Evolutionary conservation across 53 echinoderm and acorn worm species (phyloP).

Genomic region (Mesocentrotus franciscanus): DNA sequence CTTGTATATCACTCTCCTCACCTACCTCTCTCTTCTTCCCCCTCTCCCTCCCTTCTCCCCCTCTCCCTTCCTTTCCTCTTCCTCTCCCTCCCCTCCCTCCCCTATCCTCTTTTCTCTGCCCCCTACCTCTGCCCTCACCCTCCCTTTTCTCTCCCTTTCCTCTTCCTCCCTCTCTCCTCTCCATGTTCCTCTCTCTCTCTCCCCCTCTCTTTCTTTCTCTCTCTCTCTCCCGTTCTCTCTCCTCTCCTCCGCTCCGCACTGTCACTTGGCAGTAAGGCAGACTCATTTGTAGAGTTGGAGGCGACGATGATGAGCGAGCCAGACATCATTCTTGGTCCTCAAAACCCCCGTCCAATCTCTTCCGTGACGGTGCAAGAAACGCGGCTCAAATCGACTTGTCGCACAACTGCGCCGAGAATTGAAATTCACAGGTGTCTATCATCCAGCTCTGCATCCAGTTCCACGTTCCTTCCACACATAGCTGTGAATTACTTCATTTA

Average conservation of each 20-base stretch:
- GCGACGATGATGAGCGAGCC: neutral
- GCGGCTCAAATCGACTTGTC: conserved; percentile 9
- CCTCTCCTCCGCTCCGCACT: neutral
- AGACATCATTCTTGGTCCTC: neutral
- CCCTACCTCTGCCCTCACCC: neutral
- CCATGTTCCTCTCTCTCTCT: neutral
- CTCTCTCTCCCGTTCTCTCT: neutral
- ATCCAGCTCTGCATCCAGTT: neutral
- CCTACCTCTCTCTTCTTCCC: neutral
- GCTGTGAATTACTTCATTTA: neutral
- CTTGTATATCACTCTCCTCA: neutral
- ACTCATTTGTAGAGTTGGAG: neutral
- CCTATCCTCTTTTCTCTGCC: neutral
- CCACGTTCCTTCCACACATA: too few species aligned
- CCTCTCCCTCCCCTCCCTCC: neutral
- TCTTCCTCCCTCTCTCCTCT: neutral
- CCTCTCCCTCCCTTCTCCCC: neutral
- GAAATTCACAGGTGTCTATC: neutral
- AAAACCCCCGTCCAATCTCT: neutral
- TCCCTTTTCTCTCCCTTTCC: neutral
- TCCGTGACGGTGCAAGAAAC: conserved; percentile 4
- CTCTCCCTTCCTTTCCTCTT: neutral
- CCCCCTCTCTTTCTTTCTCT: neutral
- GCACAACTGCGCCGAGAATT: neutral
- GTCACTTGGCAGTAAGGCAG: neutral